Percentiles rank a stretch among this genome's conserved stretches.
Conservation (phyloP, 2,888 invertebrate genomes). For the Dioctria rufipes region DNA sequence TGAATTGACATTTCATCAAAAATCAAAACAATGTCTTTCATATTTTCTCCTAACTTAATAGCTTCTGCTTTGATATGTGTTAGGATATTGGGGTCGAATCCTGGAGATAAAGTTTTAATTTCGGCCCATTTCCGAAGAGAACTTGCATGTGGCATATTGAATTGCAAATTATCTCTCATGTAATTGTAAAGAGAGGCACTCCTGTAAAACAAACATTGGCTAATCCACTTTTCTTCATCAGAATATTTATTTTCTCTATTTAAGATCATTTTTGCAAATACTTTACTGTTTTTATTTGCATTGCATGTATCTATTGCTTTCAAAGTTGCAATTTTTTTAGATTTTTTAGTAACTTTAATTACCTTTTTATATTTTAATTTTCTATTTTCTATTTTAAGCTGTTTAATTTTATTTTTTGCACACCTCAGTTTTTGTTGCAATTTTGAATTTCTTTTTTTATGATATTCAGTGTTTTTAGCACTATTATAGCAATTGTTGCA, state of each 20-base stretch:
- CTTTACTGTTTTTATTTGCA: not conserved
- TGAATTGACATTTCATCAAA: not conserved
- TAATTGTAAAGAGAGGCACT: not conserved
- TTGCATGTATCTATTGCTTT: no score
- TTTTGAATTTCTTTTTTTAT: no score
- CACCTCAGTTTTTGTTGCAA: no score
- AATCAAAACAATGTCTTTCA: not conserved
- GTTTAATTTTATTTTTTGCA: no score
- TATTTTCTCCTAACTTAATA: not conserved
- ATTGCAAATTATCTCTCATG: not conserved
- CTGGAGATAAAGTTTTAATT: constrained; percentile 17
- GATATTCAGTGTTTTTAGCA: no score
- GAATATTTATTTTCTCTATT: not conserved
- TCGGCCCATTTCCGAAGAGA: constrained; percentile 1
- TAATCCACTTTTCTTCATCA: not conserved
- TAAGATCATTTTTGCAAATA: constrained; percentile 12
- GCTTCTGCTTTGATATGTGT: not conserved
- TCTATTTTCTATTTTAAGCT: no score
- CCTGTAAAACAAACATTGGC: not conserved
- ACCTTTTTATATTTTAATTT: no score
- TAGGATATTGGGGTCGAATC: not conserved
- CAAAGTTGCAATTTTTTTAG: no score
- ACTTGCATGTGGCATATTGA: constrained; percentile 1
- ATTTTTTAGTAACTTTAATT: no score
- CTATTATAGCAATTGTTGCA: no score